Base-by-base conservation (phyloP, 2,113 vertebrate genomes). In the Rhinogobius similis region DNA sequence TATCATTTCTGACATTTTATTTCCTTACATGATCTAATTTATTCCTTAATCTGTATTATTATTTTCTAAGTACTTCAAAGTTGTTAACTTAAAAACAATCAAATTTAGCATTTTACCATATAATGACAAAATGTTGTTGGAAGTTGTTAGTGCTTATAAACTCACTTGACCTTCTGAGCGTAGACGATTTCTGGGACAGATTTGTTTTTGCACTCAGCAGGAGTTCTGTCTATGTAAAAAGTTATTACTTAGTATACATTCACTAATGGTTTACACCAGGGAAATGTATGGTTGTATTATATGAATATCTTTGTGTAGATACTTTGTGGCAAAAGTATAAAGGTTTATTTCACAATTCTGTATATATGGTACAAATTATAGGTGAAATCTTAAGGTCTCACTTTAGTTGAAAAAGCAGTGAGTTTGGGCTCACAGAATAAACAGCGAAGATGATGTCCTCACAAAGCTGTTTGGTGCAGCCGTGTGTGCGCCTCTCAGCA, bases 401-500 rank as follows among this genome's bases (percentile, higher is more conserved):
- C 58, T 38, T 61, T 38, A 61, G 23, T 56, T 56, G 53, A 26
- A 56, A 27, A 38, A n/a, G 8, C 2, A 61, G 26, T 59, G 26
- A 20, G 27, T 59, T 59, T 59, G 27, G 56, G 56, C 56, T 59
- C 18, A 27, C 27, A 59, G 18, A 38, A 36, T 38, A 61, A 61
- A 36, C 27, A 61, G 58, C 18, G 32, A 27, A 61, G 58, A 61
- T 36, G 58, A 61, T 61, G 58, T 61, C 18, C 58, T 61, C 58
- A 61, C 58, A 61, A 61, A 61, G 58, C 58, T 66, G 14, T 76
- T 65, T 70, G 48, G 67, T 43, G 58, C 26, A 62, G 56, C 39
- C 63, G 70, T 75, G 48, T 78, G 65, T 74, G 79, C 68, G 67
- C n/a, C 27, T 84, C 87, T 68, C 87, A 89, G 88, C 85, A 86